Percentiles rank a stretch among this genome's conserved stretches.
Conservation (phyloP, 2,797 vertebrate genomes). For the Hydrocynus forskahlii region DNA sequence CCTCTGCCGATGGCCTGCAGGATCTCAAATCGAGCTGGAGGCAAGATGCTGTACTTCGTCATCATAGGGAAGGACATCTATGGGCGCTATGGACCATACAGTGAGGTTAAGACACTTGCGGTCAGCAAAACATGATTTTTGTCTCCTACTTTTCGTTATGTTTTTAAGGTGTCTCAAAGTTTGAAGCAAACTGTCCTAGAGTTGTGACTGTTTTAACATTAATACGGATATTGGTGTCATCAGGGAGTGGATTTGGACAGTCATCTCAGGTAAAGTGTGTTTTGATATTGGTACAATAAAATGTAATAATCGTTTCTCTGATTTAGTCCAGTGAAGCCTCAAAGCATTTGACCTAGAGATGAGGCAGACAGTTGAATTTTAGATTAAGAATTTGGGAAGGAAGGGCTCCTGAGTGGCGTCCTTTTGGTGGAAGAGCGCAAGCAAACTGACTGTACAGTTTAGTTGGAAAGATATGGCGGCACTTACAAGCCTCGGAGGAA, state of each 20-base stretch:
- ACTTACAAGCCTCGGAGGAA: too few relatives aligned
- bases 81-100: slow-evolving; percentile 62
- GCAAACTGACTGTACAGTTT: too few relatives aligned
- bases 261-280: background rate
- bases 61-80: slow-evolving; percentile 65
- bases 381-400: too few relatives aligned
- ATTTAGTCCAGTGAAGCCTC: background rate
- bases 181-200: too few relatives aligned
- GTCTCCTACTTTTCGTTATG: too few relatives aligned
- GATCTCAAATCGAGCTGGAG: slow-evolving; percentile 62
- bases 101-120: slow-evolving; percentile 46
- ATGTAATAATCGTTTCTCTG: slow-evolving; percentile 4
- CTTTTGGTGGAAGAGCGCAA: too few relatives aligned
- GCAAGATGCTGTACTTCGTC: slow-evolving; percentile 67
- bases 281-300: slow-evolving; percentile 12
- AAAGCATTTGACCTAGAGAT: background rate
- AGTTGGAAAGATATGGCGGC: too few relatives aligned
- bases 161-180: too few relatives aligned
- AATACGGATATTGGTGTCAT: too few relatives aligned
- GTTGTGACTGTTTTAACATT: too few relatives aligned
- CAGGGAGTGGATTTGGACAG: background rate
- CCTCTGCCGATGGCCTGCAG: slow-evolving; percentile 72
- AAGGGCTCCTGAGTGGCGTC: too few relatives aligned
- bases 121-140: slow-evolving; percentile 17
- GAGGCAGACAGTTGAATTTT: background rate